These are phyloP conservation scores for Ametastegia equiseti DNA, from an alignment of 2,888 invertebrate genomes.

Conservation along the genomic window DNA sequence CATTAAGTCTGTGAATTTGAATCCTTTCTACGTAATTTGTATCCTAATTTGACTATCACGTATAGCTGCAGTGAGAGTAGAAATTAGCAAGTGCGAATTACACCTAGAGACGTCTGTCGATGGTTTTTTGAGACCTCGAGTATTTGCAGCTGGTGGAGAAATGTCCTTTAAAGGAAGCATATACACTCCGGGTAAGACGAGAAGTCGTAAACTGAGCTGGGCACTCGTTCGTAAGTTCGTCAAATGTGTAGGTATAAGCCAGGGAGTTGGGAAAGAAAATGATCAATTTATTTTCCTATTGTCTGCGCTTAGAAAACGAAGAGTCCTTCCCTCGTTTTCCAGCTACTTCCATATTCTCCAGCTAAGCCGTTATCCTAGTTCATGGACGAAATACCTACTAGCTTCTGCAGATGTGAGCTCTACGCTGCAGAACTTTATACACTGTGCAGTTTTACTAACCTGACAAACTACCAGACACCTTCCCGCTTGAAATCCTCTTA, in stretches of 20 bases:
- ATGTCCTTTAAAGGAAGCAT: neutral
- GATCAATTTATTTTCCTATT: neutral
- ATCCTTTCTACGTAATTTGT: too few relatives aligned
- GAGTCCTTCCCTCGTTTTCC: neutral
- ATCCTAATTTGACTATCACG: too few relatives aligned
- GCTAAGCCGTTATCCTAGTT: neutral
- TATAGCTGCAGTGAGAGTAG: too few relatives aligned
- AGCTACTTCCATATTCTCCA: neutral
- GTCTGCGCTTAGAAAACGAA: neutral
- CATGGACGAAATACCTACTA: neutral
- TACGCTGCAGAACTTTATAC: too few relatives aligned
- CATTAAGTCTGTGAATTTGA: too few relatives aligned
- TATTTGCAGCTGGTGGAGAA: neutral
- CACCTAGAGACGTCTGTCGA: too few relatives aligned
- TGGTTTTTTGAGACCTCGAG: neutral
- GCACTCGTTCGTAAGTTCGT: conserved; percentile 11
- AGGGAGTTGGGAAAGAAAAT: neutral
- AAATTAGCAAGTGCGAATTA: too few relatives aligned
- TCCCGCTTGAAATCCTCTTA: too few relatives aligned
- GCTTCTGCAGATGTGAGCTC: too few relatives aligned
- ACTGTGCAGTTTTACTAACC: too few relatives aligned
- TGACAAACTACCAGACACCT: too few relatives aligned
- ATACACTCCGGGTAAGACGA: neutral
- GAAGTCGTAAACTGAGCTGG: neutral
- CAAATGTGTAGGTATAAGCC: conserved; percentile 8